Base-by-base conservation (phyloP, 92 coral and sea anemone species). In the Desmophyllum pertusum region DNA sequence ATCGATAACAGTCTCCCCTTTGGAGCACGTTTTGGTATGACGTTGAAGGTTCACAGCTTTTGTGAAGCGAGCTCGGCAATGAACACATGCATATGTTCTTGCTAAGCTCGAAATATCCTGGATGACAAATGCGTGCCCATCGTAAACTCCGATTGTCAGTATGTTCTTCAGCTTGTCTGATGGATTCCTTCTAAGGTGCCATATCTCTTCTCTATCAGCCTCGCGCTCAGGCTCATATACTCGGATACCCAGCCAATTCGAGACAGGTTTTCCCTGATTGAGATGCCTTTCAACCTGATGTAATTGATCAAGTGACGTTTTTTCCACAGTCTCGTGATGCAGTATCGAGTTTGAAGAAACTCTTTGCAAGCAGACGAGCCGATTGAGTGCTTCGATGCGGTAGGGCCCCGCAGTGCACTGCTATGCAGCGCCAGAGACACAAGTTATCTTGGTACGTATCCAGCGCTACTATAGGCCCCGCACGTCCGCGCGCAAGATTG, bases 381-480 rank as follows among this genome's bases (percentile, higher is more conserved):
- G 76, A 33, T 39, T 40, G 30, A 3, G 76, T 70, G 51, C 76
- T 18, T 2, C 52, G 51, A 70, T 70, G 52, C 2, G 52, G 52
- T 21, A 51, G 11, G 3, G 53, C 76, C 29, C 76, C 51, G 9
- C 33, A 29, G 11, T 19, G 30, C 3, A 70, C 76, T 17, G 76
- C 76, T 1, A 42, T 21, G 31, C 53, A 70, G 13, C 57, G 23
- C n/a, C 57, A 17, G n/a, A 17, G 57, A 14, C 57, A 17, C 5
- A 51, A 51, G 3, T 18, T 17, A 23, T 51, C 57, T 3, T 18
- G 0, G 19, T 13, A 51, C 4, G 51, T 35, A 68, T 35, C 45
- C 45, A 67, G 73, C 17, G 42, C 43, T 13, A 67, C 73, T 43
- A 67, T 67, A n/a, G n/a, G n/a, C n/a, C n/a, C n/a, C n/a, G n/a